phyloP scores from a whole-genome alignment of 2,113 vertebrate species.

The Pituophis catenifer region DNA sequence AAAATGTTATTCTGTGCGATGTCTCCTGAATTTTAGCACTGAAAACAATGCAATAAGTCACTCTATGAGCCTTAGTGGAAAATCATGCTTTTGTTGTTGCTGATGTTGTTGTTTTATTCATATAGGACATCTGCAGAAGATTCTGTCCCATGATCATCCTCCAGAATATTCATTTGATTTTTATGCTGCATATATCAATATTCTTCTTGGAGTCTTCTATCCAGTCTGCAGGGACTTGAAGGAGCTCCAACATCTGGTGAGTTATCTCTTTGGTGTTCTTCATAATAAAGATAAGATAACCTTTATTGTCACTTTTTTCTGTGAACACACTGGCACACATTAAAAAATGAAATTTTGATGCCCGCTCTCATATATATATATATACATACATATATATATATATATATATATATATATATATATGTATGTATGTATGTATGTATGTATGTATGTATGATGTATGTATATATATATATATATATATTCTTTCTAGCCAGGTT shows the following conservation, averaged over 20 bases:
- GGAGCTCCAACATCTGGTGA: constrained; percentile 92
- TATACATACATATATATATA: too few relatives aligned
- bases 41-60: neutral
- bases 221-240: constrained; percentile 92
- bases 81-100: neutral
- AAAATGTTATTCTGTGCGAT: neutral
- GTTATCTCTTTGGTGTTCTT: constrained; percentile 33
- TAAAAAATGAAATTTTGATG: too few relatives aligned
- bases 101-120: neutral
- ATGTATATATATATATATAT: too few relatives aligned
- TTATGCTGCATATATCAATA: constrained; percentile 92
- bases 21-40: constrained; percentile 11
- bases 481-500: too few relatives aligned
- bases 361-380: too few relatives aligned
- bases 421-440: too few relatives aligned
- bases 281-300: neutral
- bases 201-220: constrained; percentile 95
- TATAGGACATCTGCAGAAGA: constrained; percentile 88
- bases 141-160: constrained; percentile 83
- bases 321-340: neutral
- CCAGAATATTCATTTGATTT: constrained; percentile 86
- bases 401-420: too few relatives aligned
- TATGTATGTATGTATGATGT: too few relatives aligned
- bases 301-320: neutral
- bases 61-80: neutral